Evolutionary conservation across 2,113 vertebrate species (phyloP).

Genomic region (Mastomys coucha): DNA sequence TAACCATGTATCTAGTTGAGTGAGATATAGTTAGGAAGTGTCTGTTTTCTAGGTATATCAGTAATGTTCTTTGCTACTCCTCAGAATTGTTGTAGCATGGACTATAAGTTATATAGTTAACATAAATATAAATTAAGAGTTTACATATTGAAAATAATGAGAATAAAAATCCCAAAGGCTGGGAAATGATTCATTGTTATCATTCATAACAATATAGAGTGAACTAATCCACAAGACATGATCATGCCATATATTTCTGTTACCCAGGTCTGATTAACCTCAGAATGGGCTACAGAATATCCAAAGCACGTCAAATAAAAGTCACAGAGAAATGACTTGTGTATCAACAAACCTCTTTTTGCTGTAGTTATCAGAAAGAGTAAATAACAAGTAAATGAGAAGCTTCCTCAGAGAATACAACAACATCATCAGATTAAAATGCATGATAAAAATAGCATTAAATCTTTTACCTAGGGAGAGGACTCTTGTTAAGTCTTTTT

Average conservation of each 20-base stretch:
- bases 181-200: background rate
- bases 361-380: background rate
- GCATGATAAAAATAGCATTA: slow-evolving; percentile 65
- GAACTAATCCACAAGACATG: background rate
- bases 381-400: slow-evolving; percentile 69
- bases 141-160: background rate
- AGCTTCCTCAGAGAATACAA: slow-evolving; percentile 57
- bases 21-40: background rate
- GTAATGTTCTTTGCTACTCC: background rate
- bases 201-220: background rate
- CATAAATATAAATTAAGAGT: background rate
- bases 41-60: slow-evolving; percentile 17
- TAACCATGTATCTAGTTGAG: background rate
- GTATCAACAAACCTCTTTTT: background rate
- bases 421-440: slow-evolving; percentile 66
- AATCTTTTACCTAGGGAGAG: slow-evolving; percentile 46
- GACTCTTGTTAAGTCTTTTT: background rate
- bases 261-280: background rate
- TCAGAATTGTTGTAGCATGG: slow-evolving; percentile 1
- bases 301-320: background rate
- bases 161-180: background rate
- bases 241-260: background rate
- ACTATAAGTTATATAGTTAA: slow-evolving; percentile 23
- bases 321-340: background rate
- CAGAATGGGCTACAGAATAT: background rate